phyloP scores from a whole-genome alignment of 2,113 vertebrate genomes.

The Daphoenositta chrysoptera region DNA sequence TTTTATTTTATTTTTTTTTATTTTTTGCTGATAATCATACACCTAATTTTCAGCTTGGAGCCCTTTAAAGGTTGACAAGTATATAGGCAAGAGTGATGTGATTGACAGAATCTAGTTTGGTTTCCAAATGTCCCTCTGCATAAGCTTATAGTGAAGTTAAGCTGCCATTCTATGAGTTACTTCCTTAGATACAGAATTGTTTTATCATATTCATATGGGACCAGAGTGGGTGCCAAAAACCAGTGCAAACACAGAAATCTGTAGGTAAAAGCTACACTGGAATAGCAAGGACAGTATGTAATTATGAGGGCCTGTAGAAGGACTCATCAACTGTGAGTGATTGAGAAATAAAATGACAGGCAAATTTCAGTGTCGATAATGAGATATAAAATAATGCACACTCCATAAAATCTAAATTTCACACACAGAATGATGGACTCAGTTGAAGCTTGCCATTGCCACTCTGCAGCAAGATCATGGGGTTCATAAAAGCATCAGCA shows the following conservation, averaged over 20 bases:
- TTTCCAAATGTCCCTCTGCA: neutral
- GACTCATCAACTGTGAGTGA: neutral
- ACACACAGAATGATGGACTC: neutral
- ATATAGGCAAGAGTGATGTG: neutral
- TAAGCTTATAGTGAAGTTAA: neutral
- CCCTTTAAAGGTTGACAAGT: neutral
- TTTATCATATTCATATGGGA: neutral
- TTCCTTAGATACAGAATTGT: neutral
- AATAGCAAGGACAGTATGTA: neutral
- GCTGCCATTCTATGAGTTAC: neutral
- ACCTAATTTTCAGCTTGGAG: neutral
- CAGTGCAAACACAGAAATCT: neutral
- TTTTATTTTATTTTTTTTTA: neutral
- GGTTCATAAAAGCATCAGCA: neutral
- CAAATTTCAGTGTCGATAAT: neutral
- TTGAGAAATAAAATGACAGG: neutral
- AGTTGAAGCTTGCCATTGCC: neutral
- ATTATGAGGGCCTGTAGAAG: neutral
- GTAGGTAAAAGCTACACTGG: neutral
- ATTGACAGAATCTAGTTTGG: neutral
- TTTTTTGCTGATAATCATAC: accelerated
- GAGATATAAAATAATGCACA: neutral
- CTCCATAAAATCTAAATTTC: neutral
- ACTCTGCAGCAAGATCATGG: neutral
- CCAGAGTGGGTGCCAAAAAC: neutral